Base-by-base conservation (phyloP, 1,140 invertebrate species). In the Drosophila busckii region DNA sequence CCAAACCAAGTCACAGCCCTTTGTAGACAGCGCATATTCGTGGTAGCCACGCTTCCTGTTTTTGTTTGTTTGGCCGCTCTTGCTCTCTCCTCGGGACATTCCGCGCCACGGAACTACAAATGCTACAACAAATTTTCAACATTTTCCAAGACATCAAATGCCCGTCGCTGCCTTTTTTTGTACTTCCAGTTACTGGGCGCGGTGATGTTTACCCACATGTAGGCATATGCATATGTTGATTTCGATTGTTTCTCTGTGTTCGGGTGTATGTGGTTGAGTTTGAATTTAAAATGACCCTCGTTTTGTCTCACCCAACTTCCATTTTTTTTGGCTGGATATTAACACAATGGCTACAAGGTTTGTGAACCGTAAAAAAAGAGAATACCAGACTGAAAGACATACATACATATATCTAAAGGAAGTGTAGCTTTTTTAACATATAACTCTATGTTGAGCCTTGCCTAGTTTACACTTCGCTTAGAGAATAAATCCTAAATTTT, bases 191-290 rank as follows among this genome's bases (percentile, higher is more conserved):
- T 80, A 75, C 53, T 69, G 75, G n/a, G 67, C 75, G 75, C 75
- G 75, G 75, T 75, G 75, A 70, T 82, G 75, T 82, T 82, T 82
- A 82, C 75, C 75, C 75, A 82, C 70, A 82, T 82, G 76, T 82
- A 82, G 75, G 75, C 75, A 82, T 82, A 82, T 82, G 75, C 75
- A 82, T 82, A 82, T 82, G 75, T 53, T 82, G 75, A 82, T 82
- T 82, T 41, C 59, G 69, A 64, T 70, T 70, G 68, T 20, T 7
- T 17, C 10, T 17, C 4, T 20, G 29, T 37, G 17, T 9, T 8
- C 40, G 19, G 31, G 25, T 56, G 46, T 59, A 41, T 53, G 50
- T 53, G 40, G 25, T 37, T 40, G 37, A 44, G 29, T 17, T n/a
- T n/a, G n/a, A n/a, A n/a, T n/a, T n/a, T 13, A 25, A 13, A 9